phyloP scores from a whole-genome alignment of 2,113 vertebrate species.

The Saccopteryx leptura region DNA sequence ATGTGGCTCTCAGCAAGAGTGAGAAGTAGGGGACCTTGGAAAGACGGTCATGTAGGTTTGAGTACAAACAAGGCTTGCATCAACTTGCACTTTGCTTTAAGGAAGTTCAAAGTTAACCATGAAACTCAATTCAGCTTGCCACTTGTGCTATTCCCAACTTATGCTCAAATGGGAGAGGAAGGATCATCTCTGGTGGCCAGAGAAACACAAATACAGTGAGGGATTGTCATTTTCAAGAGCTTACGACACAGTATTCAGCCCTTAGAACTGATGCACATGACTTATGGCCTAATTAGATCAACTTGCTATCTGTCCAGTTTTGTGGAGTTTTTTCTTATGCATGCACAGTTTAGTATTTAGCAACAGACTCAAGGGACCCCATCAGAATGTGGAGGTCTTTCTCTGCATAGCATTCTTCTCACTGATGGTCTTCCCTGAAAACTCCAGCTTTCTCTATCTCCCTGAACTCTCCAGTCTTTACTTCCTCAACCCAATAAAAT shows the following conservation, averaged over 20 bases:
- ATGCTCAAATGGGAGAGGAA: conserved; percentile 4
- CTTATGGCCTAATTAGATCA: neutral
- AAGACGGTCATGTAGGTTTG: conserved; percentile 61
- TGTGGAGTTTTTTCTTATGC: neutral
- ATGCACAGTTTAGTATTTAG: neutral
- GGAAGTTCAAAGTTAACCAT: conserved; percentile 65
- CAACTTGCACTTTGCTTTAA: conserved; percentile 52
- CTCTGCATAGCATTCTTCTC: neutral
- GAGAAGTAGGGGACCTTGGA: conserved; percentile 77
- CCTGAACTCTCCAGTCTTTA: neutral
- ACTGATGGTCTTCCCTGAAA: neutral
- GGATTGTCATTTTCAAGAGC: neutral
- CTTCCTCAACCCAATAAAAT: neutral
- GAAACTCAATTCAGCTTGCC: conserved; percentile 51
- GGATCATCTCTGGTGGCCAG: neutral
- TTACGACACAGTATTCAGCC: neutral
- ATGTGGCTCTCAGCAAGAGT: conserved; percentile 62
- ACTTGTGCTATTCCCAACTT: conserved; percentile 23
- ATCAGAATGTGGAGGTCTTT: neutral
- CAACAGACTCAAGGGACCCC: neutral
- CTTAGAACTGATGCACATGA: neutral
- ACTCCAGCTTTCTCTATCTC: neutral
- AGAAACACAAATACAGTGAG: neutral
- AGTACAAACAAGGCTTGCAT: conserved; percentile 68
- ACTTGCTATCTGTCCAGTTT: neutral